Evolutionary conservation across 2,888 invertebrate species (phyloP).

Genomic region (Strigamia crassipes): DNA sequence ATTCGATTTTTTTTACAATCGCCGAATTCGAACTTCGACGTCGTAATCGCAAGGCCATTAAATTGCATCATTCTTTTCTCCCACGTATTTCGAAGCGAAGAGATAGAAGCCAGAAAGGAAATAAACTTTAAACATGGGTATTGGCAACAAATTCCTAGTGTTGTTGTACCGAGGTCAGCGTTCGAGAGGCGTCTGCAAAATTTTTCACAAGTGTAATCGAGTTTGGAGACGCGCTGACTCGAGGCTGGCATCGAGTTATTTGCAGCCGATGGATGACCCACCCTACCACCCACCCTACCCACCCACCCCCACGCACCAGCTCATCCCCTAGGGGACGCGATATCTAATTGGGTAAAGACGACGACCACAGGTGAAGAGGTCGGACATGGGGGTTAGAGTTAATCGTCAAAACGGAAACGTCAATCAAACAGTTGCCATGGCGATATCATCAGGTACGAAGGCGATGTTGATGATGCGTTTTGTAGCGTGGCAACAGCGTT

Average conservation of each 20-base stretch:
- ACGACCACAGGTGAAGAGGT: slow-evolving; percentile 14
- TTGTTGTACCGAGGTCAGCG: slow-evolving; percentile 30
- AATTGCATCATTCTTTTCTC: slow-evolving; percentile 3
- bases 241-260: slow-evolving; percentile 37
- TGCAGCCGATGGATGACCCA: slow-evolving; percentile 32
- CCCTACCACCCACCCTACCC: background rate
- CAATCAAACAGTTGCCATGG: slow-evolving; percentile 13
- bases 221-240: slow-evolving; percentile 37
- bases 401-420: slow-evolving; percentile 25
- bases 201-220: slow-evolving; percentile 37
- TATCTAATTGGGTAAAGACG: slow-evolving; percentile 24
- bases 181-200: slow-evolving; percentile 34
- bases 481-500: slow-evolving; percentile 29
- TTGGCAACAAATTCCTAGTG: slow-evolving; percentile 34
- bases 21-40: too few species aligned
- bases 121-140: slow-evolving; percentile 34
- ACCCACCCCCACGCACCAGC: background rate
- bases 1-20: too few species aligned
- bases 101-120: background rate
- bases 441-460: background rate
- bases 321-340: background rate
- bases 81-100: background rate
- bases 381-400: background rate
- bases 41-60: background rate
- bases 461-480: slow-evolving; percentile 19